These are phyloP conservation scores for Aphis gossypii DNA, from an alignment of 1,140 invertebrate genomes.

Conservation along the genomic window DNA sequence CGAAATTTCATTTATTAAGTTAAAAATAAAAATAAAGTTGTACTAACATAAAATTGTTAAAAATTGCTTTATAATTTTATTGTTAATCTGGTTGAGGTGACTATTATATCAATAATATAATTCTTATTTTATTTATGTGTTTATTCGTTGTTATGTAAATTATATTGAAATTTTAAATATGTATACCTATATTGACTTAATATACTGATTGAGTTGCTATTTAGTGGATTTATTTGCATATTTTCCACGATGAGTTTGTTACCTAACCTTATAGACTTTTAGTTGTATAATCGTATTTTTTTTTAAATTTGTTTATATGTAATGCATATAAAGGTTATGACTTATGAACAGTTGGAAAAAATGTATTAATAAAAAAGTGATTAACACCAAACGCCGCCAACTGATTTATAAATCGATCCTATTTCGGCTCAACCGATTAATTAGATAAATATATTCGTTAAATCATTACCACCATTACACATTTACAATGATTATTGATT, in stretches of 20 bases:
- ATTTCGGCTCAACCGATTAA: neutral
- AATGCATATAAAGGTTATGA: neutral
- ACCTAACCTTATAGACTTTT: neutral
- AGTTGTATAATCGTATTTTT: slow-evolving; percentile 11
- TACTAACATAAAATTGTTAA: neutral
- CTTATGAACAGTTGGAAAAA: neutral
- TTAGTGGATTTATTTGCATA: neutral
- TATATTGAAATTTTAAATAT: neutral
- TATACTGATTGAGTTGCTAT: neutral
- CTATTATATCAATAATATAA: neutral
- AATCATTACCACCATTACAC: neutral
- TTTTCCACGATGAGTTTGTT: neutral
- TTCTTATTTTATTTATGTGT: neutral
- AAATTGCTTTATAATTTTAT: neutral
- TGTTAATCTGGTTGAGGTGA: neutral
- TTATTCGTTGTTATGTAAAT: neutral
- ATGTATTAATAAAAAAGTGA: neutral
- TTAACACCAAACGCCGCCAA: neutral
- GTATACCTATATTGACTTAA: neutral
- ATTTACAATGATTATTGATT: neutral
- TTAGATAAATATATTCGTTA: neutral
- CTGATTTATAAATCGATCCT: neutral
- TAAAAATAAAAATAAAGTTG: neutral
- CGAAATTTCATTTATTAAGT: neutral
- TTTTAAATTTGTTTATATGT: neutral